Evolutionary conservation across 2,888 invertebrate genomes (phyloP), one percentile per base, ranked within the genome.

Genomic region (Mystacides longicornis): DNA sequence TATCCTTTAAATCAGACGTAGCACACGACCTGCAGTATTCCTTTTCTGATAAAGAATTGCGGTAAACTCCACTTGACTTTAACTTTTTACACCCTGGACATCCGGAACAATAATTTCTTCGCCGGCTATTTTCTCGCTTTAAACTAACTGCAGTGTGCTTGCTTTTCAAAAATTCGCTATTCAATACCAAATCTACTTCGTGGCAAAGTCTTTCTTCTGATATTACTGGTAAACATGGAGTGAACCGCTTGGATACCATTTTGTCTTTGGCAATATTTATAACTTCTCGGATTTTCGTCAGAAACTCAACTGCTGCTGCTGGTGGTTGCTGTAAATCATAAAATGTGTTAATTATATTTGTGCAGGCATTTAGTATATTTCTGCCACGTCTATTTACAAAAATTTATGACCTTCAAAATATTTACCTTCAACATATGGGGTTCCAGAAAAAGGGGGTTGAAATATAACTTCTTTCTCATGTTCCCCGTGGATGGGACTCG

Each of bases 401-500:
- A n/a, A n/a, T n/a, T n/a, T n/a, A n/a, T n/a, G n/a, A n/a, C n/a
- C n/a, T n/a, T n/a, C n/a, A 37, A 7, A n/a, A 37, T 7, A 14
- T 27, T 3, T 77, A 91, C 91, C 80, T 87, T 78, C 51, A 94
- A 73, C 59, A 89, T 74, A 67, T 92, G 90, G 1, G 86, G 86
- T 69, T 94, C 93, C 66, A 94, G 92, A 69, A 92, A 94, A 1
- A 92, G 90, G 0, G 92, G 92, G 71, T 92, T 93, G 66, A 93
- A 93, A 67, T 91, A 92, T 2, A 93, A 73, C 66, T 92, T 91
- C 64, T 85, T 82, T 56, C 91, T 77, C 5, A 2, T 74, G 73
- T 3, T 72, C 69, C 21, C 78, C 77, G 50, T 68, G 69, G 5
- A 71, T 47, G 54, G 61, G 64, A 1, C 67, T 64, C 62, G 67